Base-by-base conservation (phyloP, 1,140 invertebrate genomes). In the Conus betulinus region DNA sequence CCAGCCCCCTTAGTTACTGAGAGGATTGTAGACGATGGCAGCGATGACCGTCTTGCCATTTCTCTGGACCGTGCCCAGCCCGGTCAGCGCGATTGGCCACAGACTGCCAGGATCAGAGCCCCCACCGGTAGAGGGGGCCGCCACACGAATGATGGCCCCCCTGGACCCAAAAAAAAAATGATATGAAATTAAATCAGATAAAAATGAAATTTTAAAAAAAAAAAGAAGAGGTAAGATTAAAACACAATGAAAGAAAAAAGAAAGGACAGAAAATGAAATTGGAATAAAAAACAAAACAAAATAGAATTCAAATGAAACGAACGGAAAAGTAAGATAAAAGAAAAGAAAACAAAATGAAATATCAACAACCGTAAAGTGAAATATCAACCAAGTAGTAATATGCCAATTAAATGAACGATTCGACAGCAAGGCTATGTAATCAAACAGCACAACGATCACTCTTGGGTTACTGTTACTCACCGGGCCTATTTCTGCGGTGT, bases 1-100 rank as follows among this genome's bases (percentile, higher is more conserved):
- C 39, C 39, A 39, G 39, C 3, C 39, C 39, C 39, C 3, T 39
- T 1, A 4, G 3, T 71, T 92, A 92, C 92, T 60, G 92, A 88
- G n/a, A 91, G 84, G 51, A 93, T 91, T 91, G 82, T 92, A 92
- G n/a, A 92, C 71, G 15, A 92, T 89, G n/a, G 91, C 91, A 51
- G 90, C 92, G 15, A 91, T 55, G 23, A 93, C 63, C 15, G 90
- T 92, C 85, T 91, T 92, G 6, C 84, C 85, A 82, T 92, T 91
- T 3, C 81, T 57, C 60, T 90, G 87, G 25, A 89, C 84, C 79
- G 84, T 90, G 17, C 92, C 92, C 17, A 91, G 76, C 1, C 88
- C 90, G 39, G 88, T 88, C 53, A 92, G 74, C 7, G 87, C 76
- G 20, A 92, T 84, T n/a, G n/a, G 11, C 89, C 92, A 7, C 87